Evolutionary conservation across 1,140 invertebrate species (phyloP).

Genomic region (Drosophila ananassae): DNA sequence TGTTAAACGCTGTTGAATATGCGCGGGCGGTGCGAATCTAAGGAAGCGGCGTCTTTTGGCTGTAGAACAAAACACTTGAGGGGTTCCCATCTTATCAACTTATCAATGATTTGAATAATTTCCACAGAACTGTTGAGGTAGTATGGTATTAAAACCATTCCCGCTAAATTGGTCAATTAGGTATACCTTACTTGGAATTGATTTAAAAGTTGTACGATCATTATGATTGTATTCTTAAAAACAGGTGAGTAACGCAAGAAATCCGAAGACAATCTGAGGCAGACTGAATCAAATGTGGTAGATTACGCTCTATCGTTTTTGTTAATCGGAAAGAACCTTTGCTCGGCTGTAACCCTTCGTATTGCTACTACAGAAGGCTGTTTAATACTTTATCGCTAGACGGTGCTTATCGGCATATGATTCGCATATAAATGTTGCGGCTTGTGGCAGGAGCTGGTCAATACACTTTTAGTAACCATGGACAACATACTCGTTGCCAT

Average conservation of each 20-base stretch:
- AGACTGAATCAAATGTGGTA: not conserved
- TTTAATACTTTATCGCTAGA: not conserved
- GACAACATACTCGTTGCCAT: not conserved
- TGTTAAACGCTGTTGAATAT: too few relatives aligned
- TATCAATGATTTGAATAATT: conserved; percentile 2
- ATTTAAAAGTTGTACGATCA: not conserved
- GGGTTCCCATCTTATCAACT: not conserved
- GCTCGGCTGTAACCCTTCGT: not conserved
- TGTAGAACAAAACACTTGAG: too few relatives aligned
- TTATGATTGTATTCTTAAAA: not conserved
- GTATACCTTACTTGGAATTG: not conserved
- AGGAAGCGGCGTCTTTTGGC: too few relatives aligned
- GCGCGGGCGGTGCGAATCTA: too few relatives aligned
- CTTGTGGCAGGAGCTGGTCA: not conserved
- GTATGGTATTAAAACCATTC: not conserved
- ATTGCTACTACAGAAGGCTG: not conserved
- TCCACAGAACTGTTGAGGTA: not conserved
- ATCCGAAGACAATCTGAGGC: not conserved
- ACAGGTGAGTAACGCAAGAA: not conserved
- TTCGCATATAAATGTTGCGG: conserved; percentile 6
- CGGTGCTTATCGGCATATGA: not conserved
- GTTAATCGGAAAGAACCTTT: not conserved
- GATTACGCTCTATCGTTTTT: not conserved
- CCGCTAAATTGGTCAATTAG: not conserved
- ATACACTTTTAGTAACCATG: conserved; percentile 8